Evolutionary conservation across 64 coral and sea anemone species (phyloP).

Genomic region (Anthopleura sola): DNA sequence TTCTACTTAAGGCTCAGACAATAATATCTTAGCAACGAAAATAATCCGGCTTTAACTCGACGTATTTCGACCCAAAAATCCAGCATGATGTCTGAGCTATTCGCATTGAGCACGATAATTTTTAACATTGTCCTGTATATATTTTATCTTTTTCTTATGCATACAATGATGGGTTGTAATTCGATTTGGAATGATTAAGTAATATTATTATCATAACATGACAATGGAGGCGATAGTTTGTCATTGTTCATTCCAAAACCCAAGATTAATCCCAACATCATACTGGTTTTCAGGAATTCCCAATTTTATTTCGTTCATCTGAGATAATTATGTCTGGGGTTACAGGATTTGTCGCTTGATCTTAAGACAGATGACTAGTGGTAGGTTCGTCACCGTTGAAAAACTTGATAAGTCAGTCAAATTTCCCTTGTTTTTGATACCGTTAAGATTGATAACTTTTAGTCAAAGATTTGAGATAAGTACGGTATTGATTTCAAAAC

Average conservation of each 20-base stretch:
- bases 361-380: neutral
- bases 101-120: neutral
- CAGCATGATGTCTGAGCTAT: neutral
- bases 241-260: neutral
- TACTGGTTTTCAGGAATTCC: neutral
- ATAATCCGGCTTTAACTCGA: neutral
- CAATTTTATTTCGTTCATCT: neutral
- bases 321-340: neutral
- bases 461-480: neutral
- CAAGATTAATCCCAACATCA: neutral
- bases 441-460: neutral
- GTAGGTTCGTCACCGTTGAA: neutral
- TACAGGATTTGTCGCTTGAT: neutral
- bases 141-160: neutral
- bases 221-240: neutral
- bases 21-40: neutral
- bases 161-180: neutral
- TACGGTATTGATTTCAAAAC: neutral
- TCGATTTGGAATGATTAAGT: neutral
- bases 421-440: neutral
- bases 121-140: neutral
- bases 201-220: neutral
- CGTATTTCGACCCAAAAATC: neutral
- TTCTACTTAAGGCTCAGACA: neutral
- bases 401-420: neutral